Conservation (phyloP, 92 coral and sea anemone genomes). For the Palythoa caribaeorum region DNA sequence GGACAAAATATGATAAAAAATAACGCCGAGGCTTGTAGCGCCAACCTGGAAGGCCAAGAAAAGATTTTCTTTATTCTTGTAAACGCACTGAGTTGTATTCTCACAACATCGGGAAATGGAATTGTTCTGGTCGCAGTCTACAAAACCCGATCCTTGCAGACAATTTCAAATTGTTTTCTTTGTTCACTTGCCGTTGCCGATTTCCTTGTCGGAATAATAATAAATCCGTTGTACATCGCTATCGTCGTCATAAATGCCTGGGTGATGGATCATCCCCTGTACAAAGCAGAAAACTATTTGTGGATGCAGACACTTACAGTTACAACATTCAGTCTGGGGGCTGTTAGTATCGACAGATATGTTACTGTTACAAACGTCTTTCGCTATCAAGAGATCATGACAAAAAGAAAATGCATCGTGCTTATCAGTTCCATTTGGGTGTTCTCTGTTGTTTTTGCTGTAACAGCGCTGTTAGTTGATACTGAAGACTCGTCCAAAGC, state of each 20-base stretch:
- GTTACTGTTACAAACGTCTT: slow-evolving; percentile 27
- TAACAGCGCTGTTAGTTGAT: slow-evolving; percentile 34
- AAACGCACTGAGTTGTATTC: neutral
- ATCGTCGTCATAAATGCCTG: slow-evolving; percentile 38
- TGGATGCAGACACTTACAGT: slow-evolving; percentile 58
- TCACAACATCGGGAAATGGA: slow-evolving; percentile 34
- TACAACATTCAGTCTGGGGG: slow-evolving; percentile 43
- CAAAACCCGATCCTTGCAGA: slow-evolving; percentile 35
- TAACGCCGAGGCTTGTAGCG: neutral
- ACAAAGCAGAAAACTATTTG: slow-evolving; percentile 47
- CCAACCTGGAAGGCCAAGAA: neutral
- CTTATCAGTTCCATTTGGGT: slow-evolving; percentile 58
- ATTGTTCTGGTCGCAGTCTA: slow-evolving; percentile 58
- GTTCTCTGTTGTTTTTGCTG: slow-evolving; percentile 52
- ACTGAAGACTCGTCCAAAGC: slow-evolving; percentile 22
- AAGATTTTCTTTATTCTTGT: neutral
- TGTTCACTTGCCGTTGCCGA: slow-evolving; percentile 67
- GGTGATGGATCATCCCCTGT: slow-evolving; percentile 43
- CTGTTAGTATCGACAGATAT: slow-evolving; percentile 53
- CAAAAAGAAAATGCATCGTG: slow-evolving; percentile 21
- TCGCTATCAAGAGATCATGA: slow-evolving; percentile 51
- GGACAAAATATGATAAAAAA: neutral
- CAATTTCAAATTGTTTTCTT: slow-evolving; percentile 62
- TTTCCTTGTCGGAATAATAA: slow-evolving; percentile 61
- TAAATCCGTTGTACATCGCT: slow-evolving; percentile 63